These are phyloP conservation scores for Tipula confusa DNA, from an alignment of 2,888 invertebrate genomes.

Conservation along the genomic window DNA sequence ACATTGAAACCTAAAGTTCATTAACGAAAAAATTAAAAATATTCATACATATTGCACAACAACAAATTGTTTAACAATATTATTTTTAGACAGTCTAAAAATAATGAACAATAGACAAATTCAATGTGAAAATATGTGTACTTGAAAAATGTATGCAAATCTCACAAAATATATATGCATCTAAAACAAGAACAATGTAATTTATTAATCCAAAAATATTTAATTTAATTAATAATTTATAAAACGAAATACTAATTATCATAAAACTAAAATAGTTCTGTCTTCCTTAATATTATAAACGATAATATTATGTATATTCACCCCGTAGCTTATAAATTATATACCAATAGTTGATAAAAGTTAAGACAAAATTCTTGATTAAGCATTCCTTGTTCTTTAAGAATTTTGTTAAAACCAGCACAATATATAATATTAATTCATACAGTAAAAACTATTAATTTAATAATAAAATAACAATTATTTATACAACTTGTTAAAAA, in stretches of 20 bases:
- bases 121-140: background rate
- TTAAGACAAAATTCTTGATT: background rate
- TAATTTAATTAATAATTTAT: background rate
- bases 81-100: background rate
- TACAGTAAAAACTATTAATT: background rate
- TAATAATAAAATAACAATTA: background rate
- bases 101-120: background rate
- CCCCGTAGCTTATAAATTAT: background rate
- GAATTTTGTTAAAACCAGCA: background rate
- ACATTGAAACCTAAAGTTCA: background rate
- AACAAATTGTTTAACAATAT: background rate
- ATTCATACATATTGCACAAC: background rate
- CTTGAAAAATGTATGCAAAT: background rate
- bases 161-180: background rate
- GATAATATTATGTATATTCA: background rate
- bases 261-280: background rate
- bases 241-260: background rate
- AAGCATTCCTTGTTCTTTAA: background rate
- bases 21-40: background rate
- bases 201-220: background rate
- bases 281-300: background rate
- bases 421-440: background rate
- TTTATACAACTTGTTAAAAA: background rate
- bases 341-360: background rate
- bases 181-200: background rate